Evolutionary conservation across 1,140 invertebrate species (phyloP), one percentile per base, ranked within the genome.

Genomic region (Zophobas morio): DNA sequence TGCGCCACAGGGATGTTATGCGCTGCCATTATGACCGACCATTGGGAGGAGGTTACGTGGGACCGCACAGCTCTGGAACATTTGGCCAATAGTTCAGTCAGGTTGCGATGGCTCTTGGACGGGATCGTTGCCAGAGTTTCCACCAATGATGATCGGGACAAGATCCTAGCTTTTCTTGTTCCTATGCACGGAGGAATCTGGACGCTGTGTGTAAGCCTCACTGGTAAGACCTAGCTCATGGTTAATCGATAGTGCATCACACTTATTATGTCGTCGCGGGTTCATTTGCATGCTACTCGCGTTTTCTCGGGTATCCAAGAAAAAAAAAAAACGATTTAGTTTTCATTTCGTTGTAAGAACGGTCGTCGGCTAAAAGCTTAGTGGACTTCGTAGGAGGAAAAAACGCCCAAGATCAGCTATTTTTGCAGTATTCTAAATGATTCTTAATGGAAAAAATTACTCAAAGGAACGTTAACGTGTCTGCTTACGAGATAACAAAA

Each of bases 181-280:
- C 94, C 94, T 0, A 94, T 95, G 92, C 93, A 95, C 78, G 94
- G 94, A 1, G 94, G 94, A 0, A 95, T 96, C 80, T 96, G 94
- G 94, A 95, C 93, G 0, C 89, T 95, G 82, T 96, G 95, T 84
- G 91, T 95, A 56, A 92, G 93, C 70, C 86, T 96, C 35, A 90
- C 91, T 83, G 92, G 93, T 94, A 87, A 87, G 60, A 42, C 39
- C 60, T n/a, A 51, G 8, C 42, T 8, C 54, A 34, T 46, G 42
- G 8, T 47, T 76, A 78, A 56, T 36, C 56, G 54, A 78, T 74
- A 53, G n/a, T 35, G 73, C 32, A 77, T 74, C 35, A 72, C 20
- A 20, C 20, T 20, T 20, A 72, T 72, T 46, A 37, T 72, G 47
- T 20, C 6, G 56, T 60, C 56, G 35, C 35, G 0, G 6, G 20